A percentile compares a stretch with the other conserved stretches of the same genome.
Conservation (phyloP, 2,888 invertebrate species). For the Agrotis clavis region DNA sequence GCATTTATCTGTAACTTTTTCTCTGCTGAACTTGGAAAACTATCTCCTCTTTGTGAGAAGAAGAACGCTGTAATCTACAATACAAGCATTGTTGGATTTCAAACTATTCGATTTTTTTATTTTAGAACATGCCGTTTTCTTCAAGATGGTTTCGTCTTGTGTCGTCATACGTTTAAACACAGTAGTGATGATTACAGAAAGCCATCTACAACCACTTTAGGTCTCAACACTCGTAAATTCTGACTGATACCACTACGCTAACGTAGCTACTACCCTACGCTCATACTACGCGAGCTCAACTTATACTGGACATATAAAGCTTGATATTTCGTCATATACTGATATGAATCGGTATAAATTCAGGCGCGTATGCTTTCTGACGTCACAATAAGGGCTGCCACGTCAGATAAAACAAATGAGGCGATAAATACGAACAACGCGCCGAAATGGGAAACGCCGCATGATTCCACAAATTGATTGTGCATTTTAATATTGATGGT, state of each 20-base stretch:
- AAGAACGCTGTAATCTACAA: background rate
- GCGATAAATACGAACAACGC: conserved; percentile 65
- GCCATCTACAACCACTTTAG: background rate
- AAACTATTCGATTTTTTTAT: too few species aligned
- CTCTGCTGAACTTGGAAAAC: too few species aligned
- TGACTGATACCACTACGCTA: background rate
- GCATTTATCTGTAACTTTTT: too few species aligned
- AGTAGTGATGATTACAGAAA: background rate
- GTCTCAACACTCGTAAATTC: background rate
- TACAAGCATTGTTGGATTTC: too few species aligned
- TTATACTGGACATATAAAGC: background rate
- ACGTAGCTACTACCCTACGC: background rate
- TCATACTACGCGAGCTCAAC: background rate
- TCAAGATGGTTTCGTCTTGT: background rate
- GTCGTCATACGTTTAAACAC: background rate
- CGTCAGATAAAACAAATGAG: conserved; percentile 71
- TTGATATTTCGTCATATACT: conserved; percentile 9
- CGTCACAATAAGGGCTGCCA: conserved; percentile 65
- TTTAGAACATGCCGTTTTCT: too few species aligned
- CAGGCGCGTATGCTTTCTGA: conserved; percentile 56
- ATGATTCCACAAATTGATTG: conserved; percentile 69
- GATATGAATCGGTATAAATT: conserved; percentile 62
- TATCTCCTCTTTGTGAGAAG: background rate
- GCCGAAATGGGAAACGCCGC: conserved; percentile 65
- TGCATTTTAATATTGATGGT: conserved; percentile 60